phyloP scores from a whole-genome alignment of 1,140 invertebrate genomes.

The Triops cancriformis region DNA sequence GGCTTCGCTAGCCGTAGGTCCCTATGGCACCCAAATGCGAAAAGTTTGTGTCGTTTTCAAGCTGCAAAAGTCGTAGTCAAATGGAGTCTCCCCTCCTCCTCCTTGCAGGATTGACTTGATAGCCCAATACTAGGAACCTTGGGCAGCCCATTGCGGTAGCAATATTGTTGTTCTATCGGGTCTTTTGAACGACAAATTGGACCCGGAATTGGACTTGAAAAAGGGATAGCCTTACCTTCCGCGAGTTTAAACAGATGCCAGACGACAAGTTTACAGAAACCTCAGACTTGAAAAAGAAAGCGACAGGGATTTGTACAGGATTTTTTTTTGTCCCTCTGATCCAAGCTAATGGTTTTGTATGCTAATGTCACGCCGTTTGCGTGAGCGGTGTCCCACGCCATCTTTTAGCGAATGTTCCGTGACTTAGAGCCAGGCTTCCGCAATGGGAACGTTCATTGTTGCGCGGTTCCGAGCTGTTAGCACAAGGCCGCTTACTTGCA shows the following conservation, averaged over 20 bases:
- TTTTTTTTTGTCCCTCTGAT: no score
- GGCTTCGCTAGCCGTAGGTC: neutral
- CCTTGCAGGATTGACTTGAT: neutral
- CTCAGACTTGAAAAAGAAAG: neutral
- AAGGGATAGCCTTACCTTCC: neutral
- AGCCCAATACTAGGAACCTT: constrained; percentile 1
- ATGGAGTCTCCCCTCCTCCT: no score
- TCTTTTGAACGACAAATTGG: neutral
- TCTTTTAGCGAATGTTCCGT: no score
- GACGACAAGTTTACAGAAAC: neutral
- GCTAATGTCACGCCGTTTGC: no score
- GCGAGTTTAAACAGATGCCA: neutral
- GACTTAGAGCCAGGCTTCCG: no score
- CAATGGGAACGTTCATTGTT: no score
- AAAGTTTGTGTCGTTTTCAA: neutral
- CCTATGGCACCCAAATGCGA: neutral
- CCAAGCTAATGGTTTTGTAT: no score
- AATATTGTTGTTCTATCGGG: constrained; percentile 1
- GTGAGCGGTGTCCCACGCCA: no score
- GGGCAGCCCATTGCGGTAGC: neutral
- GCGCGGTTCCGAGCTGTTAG: no score
- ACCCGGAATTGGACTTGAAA: neutral
- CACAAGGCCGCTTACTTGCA: no score
- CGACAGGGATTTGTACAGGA: no score
- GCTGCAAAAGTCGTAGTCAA: neutral